Percentiles rank a stretch among this genome's conserved stretches.
Evolutionary conservation across 2,888 invertebrate species (phyloP).

Genomic region (Galerucella nymphaeae): DNA sequence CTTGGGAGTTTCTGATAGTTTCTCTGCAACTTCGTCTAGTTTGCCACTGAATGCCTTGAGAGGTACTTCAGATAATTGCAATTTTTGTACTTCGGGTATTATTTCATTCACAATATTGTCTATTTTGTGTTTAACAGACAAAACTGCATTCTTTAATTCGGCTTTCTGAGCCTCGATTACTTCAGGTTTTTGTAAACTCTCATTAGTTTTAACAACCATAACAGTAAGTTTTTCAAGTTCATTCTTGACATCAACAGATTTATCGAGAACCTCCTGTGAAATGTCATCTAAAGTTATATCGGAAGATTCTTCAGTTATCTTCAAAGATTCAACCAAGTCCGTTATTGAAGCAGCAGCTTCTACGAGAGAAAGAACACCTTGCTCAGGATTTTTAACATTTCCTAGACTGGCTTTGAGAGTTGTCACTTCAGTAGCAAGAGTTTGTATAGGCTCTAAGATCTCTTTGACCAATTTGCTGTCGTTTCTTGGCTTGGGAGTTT

Average conservation of each 20-base stretch:
- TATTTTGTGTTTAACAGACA: constrained; percentile 10
- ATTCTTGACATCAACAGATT: constrained; percentile 17
- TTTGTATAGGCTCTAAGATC: no score
- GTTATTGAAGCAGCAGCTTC: constrained; percentile 23
- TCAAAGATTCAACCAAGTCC: no score
- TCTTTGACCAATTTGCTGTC: no score
- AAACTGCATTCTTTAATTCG: constrained; percentile 33
- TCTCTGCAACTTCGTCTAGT: constrained; percentile 22
- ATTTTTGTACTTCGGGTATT: constrained; percentile 10
- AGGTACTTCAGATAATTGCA: constrained; percentile 23
- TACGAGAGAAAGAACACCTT: constrained; percentile 38
- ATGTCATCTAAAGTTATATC: constrained; percentile 24
- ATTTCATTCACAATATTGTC: neutral
- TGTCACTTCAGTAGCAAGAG: no score
- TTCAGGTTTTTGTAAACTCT: constrained; percentile 27
- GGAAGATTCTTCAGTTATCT: no score
- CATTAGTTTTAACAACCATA: constrained; percentile 23
- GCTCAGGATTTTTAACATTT: constrained; percentile 27
- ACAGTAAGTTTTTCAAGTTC: constrained; percentile 41
- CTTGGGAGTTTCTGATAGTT: neutral
- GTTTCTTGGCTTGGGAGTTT: no score
- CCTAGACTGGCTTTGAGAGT: no score
- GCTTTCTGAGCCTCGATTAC: constrained; percentile 38
- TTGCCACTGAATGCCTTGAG: constrained; percentile 18
- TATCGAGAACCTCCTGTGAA: neutral